Conservation (phyloP, 1,140 invertebrate species). For the Dolichoris vasculosae region DNA sequence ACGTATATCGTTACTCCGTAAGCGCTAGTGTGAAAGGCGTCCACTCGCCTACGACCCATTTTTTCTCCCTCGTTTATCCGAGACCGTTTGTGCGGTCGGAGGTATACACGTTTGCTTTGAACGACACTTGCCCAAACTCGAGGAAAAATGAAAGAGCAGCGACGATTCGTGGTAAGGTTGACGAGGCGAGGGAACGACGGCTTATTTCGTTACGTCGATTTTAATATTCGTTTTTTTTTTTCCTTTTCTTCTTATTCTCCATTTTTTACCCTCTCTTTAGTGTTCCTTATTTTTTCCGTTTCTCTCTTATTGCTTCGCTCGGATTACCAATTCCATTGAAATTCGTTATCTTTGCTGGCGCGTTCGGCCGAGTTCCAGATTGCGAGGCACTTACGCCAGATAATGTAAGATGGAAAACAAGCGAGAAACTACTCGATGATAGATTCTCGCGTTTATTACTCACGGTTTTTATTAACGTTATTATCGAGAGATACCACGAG, state of each 20-base stretch:
- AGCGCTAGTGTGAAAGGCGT: constrained; percentile 4
- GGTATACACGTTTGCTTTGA: not conserved
- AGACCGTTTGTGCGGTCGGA: not conserved
- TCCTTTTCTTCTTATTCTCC: not conserved
- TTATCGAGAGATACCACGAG: not conserved
- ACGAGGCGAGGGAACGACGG: too few species aligned
- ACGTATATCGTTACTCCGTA: not conserved
- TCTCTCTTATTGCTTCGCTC: not conserved
- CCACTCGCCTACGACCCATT: constrained; percentile 17
- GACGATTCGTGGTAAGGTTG: too few species aligned
- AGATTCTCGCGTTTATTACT: not conserved
- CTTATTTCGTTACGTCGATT: too few species aligned
- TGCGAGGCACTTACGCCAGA: not conserved
- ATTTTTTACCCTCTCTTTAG: not conserved
- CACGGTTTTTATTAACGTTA: not conserved
- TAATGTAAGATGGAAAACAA: not conserved
- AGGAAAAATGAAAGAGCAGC: too few species aligned
- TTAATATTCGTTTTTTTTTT: too few species aligned
- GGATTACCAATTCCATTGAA: not conserved
- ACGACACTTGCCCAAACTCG: not conserved
- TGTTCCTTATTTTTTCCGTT: too few species aligned
- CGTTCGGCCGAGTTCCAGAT: not conserved
- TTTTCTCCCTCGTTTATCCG: not conserved
- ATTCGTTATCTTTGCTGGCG: not conserved
- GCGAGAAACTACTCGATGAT: not conserved